Conservation (phyloP, 64 coral and sea anemone species). For the Orbicella faveolata region DNA sequence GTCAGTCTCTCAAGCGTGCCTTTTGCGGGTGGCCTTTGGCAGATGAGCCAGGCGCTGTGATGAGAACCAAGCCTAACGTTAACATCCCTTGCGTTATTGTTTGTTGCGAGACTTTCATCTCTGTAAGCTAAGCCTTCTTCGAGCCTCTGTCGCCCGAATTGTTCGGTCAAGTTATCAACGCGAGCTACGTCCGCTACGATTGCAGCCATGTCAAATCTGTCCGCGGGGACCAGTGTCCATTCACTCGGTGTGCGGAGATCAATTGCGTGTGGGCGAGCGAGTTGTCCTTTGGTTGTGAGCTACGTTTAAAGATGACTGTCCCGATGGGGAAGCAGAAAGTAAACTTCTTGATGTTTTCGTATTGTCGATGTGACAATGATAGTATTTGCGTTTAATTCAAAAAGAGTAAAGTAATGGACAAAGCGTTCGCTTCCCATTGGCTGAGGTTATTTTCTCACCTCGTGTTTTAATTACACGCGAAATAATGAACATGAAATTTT, state of each 20-base stretch:
- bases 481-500: conserved; percentile 39
- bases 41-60: conserved; percentile 5
- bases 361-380: conserved; percentile 45
- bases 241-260: not conserved
- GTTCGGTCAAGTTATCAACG: conserved; percentile 21
- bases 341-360: conserved; percentile 39
- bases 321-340: conserved; percentile 22
- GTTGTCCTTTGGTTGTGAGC: not conserved
- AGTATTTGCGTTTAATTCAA: conserved; percentile 47
- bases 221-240: not conserved
- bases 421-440: conserved; percentile 16
- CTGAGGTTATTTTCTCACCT: conserved; percentile 28
- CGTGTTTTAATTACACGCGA: conserved; percentile 34
- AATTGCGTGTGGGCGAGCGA: conserved; percentile 1
- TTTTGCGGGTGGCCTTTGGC: not conserved
- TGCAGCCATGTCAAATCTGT: conserved; percentile 22
- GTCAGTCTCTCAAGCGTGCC: not conserved
- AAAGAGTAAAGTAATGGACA: conserved; percentile 37
- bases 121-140: conserved; percentile 9
- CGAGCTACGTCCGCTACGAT: conserved; percentile 22
- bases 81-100: not conserved
- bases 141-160: conserved; percentile 22
- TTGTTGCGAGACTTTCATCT: conserved; percentile 10
- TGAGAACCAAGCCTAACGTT: not conserved
- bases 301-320: conserved; percentile 9